These are phyloP conservation scores for Lerema accius DNA, from an alignment of 1,140 invertebrate species.

Conservation along the genomic window DNA sequence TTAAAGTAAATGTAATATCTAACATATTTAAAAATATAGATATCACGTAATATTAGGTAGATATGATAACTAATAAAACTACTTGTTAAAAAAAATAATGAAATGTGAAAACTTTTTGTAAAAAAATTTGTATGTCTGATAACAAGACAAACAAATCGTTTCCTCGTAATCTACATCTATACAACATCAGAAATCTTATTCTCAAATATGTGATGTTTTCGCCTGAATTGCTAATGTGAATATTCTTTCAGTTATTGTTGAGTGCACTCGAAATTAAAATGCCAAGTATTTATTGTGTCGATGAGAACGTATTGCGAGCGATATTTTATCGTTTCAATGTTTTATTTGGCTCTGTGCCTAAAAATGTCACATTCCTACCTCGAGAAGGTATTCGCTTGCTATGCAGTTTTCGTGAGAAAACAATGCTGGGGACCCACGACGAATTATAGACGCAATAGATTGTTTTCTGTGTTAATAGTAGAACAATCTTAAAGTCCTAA, in stretches of 20 bases:
- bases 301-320: constrained; percentile 29
- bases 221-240: neutral
- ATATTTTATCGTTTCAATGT: constrained; percentile 36
- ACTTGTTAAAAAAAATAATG: no score
- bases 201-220: neutral
- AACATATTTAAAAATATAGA: no score
- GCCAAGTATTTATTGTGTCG: constrained; percentile 24
- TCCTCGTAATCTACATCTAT: neutral
- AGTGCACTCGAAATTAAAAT: constrained; percentile 35
- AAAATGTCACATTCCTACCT: constrained; percentile 44
- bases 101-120: no score
- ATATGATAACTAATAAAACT: no score
- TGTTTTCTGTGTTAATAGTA: neutral
- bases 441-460: neutral
- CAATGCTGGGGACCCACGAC: constrained; percentile 15
- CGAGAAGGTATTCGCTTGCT: constrained; percentile 34
- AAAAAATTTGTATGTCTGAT: no score
- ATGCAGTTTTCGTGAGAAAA: constrained; percentile 44
- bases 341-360: constrained; percentile 43
- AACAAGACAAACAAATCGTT: no score
- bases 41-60: no score
- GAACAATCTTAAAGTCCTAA: no score
- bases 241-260: constrained; percentile 14
- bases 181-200: no score
- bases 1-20: no score